phyloP scores from a whole-genome alignment of 2,888 invertebrate genomes.

The Barypeithes pellucidus region DNA sequence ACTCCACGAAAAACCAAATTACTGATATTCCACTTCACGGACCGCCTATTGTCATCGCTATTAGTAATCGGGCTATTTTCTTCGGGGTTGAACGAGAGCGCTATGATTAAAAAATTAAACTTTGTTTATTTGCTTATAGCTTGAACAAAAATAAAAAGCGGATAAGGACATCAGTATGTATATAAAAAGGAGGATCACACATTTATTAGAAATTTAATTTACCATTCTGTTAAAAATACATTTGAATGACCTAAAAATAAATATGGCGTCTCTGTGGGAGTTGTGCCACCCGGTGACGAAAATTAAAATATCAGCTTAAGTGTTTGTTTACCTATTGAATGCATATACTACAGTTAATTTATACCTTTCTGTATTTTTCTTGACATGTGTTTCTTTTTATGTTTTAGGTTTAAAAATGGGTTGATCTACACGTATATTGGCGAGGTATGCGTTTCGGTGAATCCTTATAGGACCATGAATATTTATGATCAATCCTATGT shows the following conservation, averaged over 20 bases:
- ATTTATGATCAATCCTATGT: conserved; percentile 92
- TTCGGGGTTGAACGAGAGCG: too few species aligned
- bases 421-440: conserved; percentile 99
- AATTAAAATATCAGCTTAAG: conserved; percentile 16
- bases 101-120: too few species aligned
- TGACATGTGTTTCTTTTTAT: conserved; percentile 57
- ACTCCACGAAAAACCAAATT: too few species aligned
- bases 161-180: too few species aligned
- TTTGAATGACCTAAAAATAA: conserved; percentile 1
- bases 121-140: too few species aligned
- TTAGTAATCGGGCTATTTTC: too few species aligned
- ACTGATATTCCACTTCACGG: too few species aligned
- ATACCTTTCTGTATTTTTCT: neutral
- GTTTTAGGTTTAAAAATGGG: conserved; percentile 89
- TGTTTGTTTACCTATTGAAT: conserved; percentile 2
- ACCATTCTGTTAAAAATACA: conserved; percentile 6
- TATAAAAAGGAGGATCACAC: neutral
- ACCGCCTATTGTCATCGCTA: too few species aligned
- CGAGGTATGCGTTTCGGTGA: conserved; percentile 97
- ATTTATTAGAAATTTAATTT: conserved; percentile 11
- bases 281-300: neutral
- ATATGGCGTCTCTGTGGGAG: neutral
- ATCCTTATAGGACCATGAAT: conserved; percentile 94
- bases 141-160: too few species aligned
- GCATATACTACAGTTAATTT: neutral